These are phyloP conservation scores for Drosophila repletoides DNA, from an alignment of 1,140 invertebrate genomes.

Conservation along the genomic window DNA sequence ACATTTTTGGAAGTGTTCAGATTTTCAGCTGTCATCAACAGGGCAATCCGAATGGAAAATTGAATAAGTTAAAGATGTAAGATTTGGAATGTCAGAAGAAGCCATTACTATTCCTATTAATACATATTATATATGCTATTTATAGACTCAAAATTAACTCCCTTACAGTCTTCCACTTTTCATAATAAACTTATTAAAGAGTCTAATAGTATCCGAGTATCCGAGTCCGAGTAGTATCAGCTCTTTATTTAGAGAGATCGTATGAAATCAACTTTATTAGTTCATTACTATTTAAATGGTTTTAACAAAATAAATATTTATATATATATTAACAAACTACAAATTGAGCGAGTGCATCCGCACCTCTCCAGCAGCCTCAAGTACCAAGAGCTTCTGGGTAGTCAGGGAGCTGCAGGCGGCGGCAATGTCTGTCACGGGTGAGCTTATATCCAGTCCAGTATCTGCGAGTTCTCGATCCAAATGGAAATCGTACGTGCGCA, in stretches of 20 bases:
- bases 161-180: too few relatives aligned
- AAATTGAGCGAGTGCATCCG: conserved; percentile 48
- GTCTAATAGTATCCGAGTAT: too few relatives aligned
- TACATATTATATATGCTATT: too few relatives aligned
- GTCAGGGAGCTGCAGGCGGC: conserved; percentile 26
- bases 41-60: too few relatives aligned
- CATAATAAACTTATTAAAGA: too few relatives aligned
- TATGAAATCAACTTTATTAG: conserved; percentile 42
- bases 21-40: too few relatives aligned
- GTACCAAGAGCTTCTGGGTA: conserved; percentile 50
- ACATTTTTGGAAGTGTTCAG: too few relatives aligned
- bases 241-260: not conserved
- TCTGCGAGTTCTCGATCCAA: conserved; percentile 51
- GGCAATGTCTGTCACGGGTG: conserved; percentile 51
- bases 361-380: conserved; percentile 43
- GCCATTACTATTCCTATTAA: too few relatives aligned
- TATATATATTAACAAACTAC: conserved; percentile 44
- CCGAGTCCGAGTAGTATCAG: too few relatives aligned
- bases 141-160: too few relatives aligned
- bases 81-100: too few relatives aligned
- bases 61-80: too few relatives aligned
- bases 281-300: conserved; percentile 6
- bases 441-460: not conserved
- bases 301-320: conserved; percentile 33
- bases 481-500: conserved; percentile 72